A percentile compares a stretch with the other conserved stretches of the same genome.
Conservation (phyloP, 2,888 invertebrate genomes). For the Aradus depressus region DNA sequence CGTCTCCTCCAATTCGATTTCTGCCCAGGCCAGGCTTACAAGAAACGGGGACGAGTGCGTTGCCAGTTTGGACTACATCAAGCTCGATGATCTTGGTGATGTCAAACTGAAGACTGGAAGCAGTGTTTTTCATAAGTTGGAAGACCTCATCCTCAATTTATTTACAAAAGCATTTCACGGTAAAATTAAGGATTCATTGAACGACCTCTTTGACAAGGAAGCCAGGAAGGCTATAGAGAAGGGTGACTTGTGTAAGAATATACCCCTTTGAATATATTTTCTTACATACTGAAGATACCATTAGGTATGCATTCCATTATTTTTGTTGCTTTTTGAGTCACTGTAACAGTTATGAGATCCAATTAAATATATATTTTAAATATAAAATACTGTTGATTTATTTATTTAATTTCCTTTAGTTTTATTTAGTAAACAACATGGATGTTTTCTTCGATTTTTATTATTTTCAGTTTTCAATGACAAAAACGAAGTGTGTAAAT, state of each 20-base stretch:
- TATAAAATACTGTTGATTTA: too few species aligned
- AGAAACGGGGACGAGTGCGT: constrained; percentile 18
- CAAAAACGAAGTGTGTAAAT: too few species aligned
- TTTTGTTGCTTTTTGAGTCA: too few species aligned
- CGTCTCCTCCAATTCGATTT: constrained; percentile 20
- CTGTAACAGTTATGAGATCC: too few species aligned
- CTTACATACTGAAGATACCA: too few species aligned
- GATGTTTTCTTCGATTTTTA: too few species aligned
- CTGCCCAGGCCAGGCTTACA: constrained; percentile 18
- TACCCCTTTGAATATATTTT: constrained; percentile 12
- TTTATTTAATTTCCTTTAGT: too few species aligned
- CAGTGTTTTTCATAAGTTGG: constrained; percentile 19
- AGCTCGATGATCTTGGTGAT: constrained; percentile 16
- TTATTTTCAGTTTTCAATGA: too few species aligned
- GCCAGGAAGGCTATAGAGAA: constrained; percentile 9
- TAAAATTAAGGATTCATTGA: constrained; percentile 8
- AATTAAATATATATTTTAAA: too few species aligned
- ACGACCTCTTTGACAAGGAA: constrained; percentile 7
- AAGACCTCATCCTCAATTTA: constrained; percentile 19
- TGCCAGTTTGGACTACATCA: constrained; percentile 19
- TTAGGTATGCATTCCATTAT: too few species aligned
- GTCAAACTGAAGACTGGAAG: constrained; percentile 22
- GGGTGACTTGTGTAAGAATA: constrained; percentile 22
- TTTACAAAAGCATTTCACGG: constrained; percentile 14
- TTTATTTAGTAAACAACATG: too few species aligned